Evolutionary conservation across 2,888 invertebrate species (phyloP), one percentile per base, ranked within the genome.

Genomic region (Furcula furcula): DNA sequence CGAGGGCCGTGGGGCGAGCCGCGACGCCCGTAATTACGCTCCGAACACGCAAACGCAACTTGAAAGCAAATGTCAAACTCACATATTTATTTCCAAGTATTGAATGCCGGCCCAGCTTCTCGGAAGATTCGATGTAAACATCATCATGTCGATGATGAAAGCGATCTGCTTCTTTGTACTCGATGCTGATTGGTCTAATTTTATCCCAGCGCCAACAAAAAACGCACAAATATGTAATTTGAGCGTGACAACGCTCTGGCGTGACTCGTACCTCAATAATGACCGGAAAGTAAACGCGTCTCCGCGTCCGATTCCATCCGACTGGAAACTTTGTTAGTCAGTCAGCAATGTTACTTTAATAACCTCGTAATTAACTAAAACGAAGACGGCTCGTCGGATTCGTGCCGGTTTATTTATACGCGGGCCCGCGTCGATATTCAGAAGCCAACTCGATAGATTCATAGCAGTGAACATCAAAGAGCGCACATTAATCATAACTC

Each of bases 1-100:
- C 56, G 52, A 31, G 46, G 71, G 57, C 57, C 57, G 54, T 55
- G 50, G 47, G 52, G 41, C 52, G 42, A 44, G 41, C 39, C 34
- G 42, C 40, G 66, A 57, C 61, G 62, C 54, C 68, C 68, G 74
- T 85, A 86, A 87, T 87, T 86, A 84, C 78, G 71, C 71, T 64
- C 76, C 69, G 72, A 81, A 82, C 88, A 85, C 84, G 83, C 85
- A 68, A 85, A 77, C 63, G 40, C 59, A 75, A 84, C 87, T 87
- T 88, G 86, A 88, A 88, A 88, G 88, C 87, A 84, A 86, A 88
- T 88, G 86, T 88, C 88, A 88, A 88, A 84, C 84, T 84, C 83
- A 85, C 86, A 85, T 85, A 88, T 88, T 86, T 88, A 88, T 87
- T 88, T 88, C 88, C 86, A 82, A 86, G 88, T 88, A 88, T 88